phyloP scores from a whole-genome alignment of 2,888 invertebrate species.

The Gymnoscelis rufifasciata region DNA sequence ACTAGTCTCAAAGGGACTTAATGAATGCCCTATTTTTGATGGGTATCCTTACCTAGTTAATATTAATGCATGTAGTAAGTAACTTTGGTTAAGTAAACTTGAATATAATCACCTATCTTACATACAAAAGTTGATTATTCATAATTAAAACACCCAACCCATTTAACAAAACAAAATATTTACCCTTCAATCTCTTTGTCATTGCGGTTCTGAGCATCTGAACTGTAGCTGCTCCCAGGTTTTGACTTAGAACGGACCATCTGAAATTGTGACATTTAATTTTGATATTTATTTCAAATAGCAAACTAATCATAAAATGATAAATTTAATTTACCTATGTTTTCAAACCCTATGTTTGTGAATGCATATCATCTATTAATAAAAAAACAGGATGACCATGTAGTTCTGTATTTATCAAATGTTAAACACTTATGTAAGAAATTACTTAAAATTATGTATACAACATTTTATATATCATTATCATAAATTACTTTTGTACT shows the following conservation, averaged over 20 bases:
- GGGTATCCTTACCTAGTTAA: no score
- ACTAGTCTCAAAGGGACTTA: no score
- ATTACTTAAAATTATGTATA: not conserved
- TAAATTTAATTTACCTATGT: conserved; percentile 12
- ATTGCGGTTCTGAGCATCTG: conserved; percentile 57
- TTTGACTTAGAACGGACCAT: conserved; percentile 70
- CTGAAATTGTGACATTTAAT: conserved; percentile 53
- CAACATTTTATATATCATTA: no score
- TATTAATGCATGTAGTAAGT: no score
- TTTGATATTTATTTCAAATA: conserved; percentile 22
- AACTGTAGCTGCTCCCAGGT: conserved; percentile 60
- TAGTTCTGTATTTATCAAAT: not conserved
- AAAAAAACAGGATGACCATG: not conserved
- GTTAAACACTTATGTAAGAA: not conserved
- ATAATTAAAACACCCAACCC: not conserved
- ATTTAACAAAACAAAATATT: conserved; percentile 40
- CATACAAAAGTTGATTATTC: no score
- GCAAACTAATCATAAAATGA: conserved; percentile 1
- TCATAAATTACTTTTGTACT: no score
- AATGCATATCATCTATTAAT: not conserved
- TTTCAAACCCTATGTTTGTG: not conserved
- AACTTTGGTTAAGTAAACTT: no score
- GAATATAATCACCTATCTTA: no score
- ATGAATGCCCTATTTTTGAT: no score
- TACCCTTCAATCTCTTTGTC: conserved; percentile 74